A percentile compares a stretch with the other conserved stretches of the same genome.
Evolutionary conservation across 2,797 vertebrate species (phyloP).

Genomic region (Tragelaphus eurycerus): DNA sequence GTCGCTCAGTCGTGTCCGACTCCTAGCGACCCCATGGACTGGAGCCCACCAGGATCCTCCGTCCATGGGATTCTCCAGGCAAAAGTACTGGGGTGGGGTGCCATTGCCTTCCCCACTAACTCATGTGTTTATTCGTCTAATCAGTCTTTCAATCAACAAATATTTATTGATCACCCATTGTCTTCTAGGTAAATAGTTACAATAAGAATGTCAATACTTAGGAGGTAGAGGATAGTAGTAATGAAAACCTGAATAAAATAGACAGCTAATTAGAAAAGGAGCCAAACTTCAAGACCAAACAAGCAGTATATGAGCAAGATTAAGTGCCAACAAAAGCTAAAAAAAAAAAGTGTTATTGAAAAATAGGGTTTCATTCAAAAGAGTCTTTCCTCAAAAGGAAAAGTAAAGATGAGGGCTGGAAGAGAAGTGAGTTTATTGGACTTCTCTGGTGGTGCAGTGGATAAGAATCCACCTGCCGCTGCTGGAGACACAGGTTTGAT

Average conservation of each 20-base stretch:
- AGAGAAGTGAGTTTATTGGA: not conserved
- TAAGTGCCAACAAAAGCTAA: not conserved
- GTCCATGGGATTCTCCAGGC: too few relatives aligned
- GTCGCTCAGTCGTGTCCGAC: too few relatives aligned
- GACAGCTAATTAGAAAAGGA: not conserved
- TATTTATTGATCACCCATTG: not conserved
- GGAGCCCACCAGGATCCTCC: too few relatives aligned
- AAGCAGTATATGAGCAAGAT: not conserved
- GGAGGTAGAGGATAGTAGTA: not conserved
- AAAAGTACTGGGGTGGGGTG: too few relatives aligned
- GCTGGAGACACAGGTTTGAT: not conserved
- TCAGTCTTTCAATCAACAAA: not conserved
- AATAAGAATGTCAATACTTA: not conserved
- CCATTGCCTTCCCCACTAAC: too few relatives aligned
- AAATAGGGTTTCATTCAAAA: not conserved
- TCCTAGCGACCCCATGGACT: too few relatives aligned
- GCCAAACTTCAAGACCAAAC: slow-evolving; percentile 2
- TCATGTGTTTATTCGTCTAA: not conserved
- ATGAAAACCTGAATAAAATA: not conserved
- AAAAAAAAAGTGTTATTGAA: not conserved
- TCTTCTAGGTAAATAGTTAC: not conserved
- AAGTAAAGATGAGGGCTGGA: not conserved
- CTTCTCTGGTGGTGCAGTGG: not conserved
- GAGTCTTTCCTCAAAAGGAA: not conserved
- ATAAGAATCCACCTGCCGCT: not conserved